Percentiles rank a stretch among this genome's conserved stretches.
Conservation (phyloP, 2,888 invertebrate species). For the Meliscaeva auricollis region DNA sequence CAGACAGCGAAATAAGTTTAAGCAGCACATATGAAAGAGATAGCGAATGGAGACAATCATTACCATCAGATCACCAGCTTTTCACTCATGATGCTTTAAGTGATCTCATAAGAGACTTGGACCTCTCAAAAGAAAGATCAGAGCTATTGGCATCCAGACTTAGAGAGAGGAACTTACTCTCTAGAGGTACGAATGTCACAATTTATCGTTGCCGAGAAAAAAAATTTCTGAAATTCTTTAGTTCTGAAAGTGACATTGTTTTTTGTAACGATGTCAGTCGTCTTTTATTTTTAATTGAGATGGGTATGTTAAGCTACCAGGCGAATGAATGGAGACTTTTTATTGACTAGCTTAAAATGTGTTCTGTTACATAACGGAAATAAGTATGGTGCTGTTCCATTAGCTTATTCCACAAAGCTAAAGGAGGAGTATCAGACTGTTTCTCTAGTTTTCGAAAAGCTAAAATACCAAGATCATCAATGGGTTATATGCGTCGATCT, state of each 20-base stretch:
- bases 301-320: neutral
- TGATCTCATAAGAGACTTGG: neutral
- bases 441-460: constrained; percentile 4
- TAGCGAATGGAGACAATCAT: no score
- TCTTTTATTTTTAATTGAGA: neutral
- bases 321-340: constrained; percentile 44
- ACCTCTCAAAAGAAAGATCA: neutral
- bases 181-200: neutral
- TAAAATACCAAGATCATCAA: constrained; percentile 11
- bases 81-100: neutral
- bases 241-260: neutral
- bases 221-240: neutral
- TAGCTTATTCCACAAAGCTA: constrained; percentile 51
- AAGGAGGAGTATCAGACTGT: constrained; percentile 48
- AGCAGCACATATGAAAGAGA: no score
- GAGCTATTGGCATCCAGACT: neutral
- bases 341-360: constrained; percentile 59
- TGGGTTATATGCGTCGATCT: constrained; percentile 23
- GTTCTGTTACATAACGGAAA: constrained; percentile 60
- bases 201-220: neutral
- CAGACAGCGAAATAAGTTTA: no score
- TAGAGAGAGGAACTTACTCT: neutral
- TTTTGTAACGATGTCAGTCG: neutral
- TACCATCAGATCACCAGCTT: no score
- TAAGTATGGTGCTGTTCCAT: constrained; percentile 49